phyloP scores from a whole-genome alignment of 2,113 vertebrate genomes.

The Pygoscelis adeliae region DNA sequence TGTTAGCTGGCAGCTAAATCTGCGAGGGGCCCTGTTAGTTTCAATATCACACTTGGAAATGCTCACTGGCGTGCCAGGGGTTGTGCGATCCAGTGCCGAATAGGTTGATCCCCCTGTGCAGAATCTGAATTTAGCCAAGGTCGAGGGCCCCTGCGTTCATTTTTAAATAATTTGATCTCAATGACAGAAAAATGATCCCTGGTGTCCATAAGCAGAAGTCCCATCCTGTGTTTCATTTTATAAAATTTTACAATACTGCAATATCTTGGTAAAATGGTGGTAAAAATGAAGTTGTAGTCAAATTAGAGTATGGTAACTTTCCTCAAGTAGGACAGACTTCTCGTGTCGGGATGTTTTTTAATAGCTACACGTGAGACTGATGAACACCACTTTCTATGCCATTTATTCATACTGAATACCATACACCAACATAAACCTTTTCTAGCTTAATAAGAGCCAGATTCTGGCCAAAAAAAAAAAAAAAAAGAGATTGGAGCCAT shows the following conservation, averaged over 20 bases:
- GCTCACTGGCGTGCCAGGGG: background rate
- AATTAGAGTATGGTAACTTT: background rate
- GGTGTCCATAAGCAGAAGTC: background rate
- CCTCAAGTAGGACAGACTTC: background rate
- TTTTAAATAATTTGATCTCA: background rate
- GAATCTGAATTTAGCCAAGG: background rate
- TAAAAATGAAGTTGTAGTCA: background rate
- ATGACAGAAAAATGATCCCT: background rate
- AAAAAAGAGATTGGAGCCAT: background rate
- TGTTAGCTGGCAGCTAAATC: background rate
- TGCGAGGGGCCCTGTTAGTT: background rate
- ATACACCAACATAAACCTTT: background rate
- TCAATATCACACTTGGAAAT: background rate
- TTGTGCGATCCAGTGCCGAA: background rate
- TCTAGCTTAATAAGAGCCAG: background rate
- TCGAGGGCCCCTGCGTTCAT: accelerated
- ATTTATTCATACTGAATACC: background rate
- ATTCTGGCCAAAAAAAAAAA: background rate
- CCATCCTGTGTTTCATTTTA: background rate
- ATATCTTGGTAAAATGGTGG: background rate
- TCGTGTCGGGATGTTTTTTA: background rate
- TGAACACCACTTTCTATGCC: background rate
- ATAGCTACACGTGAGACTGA: accelerated
- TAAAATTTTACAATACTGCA: background rate
- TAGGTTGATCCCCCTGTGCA: background rate